Conservation (phyloP, 2,113 vertebrate genomes). For the Etheostoma cragini region DNA sequence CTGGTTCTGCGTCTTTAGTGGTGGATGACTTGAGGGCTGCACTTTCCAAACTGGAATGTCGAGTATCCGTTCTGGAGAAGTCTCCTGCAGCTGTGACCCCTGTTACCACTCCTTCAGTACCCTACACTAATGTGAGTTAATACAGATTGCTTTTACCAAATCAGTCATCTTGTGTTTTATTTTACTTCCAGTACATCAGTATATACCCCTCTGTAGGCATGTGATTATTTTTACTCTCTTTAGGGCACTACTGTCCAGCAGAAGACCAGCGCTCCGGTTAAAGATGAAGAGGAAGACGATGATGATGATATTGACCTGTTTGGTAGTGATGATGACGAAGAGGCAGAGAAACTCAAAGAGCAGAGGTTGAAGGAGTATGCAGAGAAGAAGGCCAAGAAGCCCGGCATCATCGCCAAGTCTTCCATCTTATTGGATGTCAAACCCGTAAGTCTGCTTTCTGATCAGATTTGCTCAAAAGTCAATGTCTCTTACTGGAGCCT, state of each 20-base stretch:
- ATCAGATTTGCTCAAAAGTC: neutral
- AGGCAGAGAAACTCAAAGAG: constrained; percentile 89
- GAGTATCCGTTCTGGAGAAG: constrained; percentile 88
- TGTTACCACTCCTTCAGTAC: constrained; percentile 57
- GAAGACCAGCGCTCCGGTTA: constrained; percentile 47
- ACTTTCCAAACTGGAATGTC: constrained; percentile 89
- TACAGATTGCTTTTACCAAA: neutral
- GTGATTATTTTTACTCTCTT: neutral
- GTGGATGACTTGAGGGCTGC: constrained; percentile 89
- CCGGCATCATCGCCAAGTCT: constrained; percentile 91
- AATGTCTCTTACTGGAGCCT: neutral
- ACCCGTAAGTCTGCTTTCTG: constrained; percentile 83
- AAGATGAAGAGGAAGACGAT: constrained; percentile 62
- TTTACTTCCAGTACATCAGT: neutral
- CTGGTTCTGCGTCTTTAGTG: constrained; percentile 76
- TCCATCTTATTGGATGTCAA: constrained; percentile 97
- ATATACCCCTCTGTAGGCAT: neutral
- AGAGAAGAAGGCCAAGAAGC: constrained; percentile 92
- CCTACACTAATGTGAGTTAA: constrained; percentile 85
- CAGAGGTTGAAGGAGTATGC: constrained; percentile 91
- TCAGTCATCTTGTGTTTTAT: neutral
- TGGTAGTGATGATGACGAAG: constrained; percentile 91
- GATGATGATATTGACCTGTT: constrained; percentile 92
- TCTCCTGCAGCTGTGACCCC: constrained; percentile 59
- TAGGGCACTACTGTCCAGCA: constrained; percentile 72